phyloP scores from a whole-genome alignment of 2,888 invertebrate genomes.

The Argyresthia goedartella region DNA sequence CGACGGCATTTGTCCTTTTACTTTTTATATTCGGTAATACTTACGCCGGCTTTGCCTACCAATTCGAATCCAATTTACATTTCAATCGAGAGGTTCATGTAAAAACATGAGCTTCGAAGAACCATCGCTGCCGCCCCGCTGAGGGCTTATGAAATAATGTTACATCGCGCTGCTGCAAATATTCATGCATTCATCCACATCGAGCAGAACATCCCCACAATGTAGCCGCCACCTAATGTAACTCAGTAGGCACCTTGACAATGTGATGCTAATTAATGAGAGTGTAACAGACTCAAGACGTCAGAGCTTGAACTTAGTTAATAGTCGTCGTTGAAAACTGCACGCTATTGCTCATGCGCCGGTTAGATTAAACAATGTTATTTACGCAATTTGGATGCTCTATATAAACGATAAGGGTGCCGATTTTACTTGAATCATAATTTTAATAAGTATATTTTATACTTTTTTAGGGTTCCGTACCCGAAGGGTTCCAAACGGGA shows the following conservation, averaged over 20 bases:
- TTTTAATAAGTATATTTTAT: too few species aligned
- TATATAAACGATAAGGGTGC: too few species aligned
- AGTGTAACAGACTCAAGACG: too few species aligned
- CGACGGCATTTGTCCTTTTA: constrained; percentile 25
- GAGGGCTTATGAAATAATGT: constrained; percentile 49
- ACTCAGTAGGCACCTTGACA: not conserved
- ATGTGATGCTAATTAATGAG: too few species aligned
- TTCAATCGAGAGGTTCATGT: constrained; percentile 56
- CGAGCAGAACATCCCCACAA: not conserved
- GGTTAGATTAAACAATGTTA: too few species aligned
- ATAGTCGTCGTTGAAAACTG: too few species aligned
- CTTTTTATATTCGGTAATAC: constrained; percentile 23
- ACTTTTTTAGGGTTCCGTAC: too few species aligned
- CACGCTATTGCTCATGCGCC: too few species aligned
- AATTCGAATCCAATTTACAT: constrained; percentile 60
- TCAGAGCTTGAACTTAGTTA: too few species aligned
- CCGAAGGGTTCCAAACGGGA: too few species aligned
- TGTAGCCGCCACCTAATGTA: not conserved
- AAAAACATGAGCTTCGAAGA: constrained; percentile 49
- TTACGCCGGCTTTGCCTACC: constrained; percentile 38
- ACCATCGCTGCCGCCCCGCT: constrained; percentile 28
- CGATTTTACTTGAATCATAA: too few species aligned
- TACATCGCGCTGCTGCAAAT: constrained; percentile 24
- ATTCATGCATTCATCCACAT: constrained; percentile 12
- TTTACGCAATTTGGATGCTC: too few species aligned